phyloP scores from a whole-genome alignment of 1,140 invertebrate genomes.

The Ladona fulva region DNA sequence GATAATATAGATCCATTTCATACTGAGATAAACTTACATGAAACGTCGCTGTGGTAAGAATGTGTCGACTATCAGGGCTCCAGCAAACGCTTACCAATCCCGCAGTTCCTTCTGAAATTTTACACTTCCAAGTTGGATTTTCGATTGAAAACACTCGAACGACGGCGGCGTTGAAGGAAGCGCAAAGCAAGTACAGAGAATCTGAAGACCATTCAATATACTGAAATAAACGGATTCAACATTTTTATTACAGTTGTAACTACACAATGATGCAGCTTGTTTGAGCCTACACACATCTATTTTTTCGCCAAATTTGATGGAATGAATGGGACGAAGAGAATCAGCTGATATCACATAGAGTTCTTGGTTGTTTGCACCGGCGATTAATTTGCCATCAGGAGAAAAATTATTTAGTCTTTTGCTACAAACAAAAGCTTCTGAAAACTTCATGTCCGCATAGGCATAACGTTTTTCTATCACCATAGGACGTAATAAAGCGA shows the following conservation, averaged over 20 bases:
- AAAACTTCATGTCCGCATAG: background rate
- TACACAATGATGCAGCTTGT: background rate
- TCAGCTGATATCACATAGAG: background rate
- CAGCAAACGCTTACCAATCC: slow-evolving; percentile 34
- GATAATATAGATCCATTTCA: background rate
- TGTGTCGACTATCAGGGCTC: slow-evolving; percentile 32
- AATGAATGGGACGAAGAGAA: background rate
- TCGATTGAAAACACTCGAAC: slow-evolving; percentile 33
- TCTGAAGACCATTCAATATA: slow-evolving; percentile 35
- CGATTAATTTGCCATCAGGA: slow-evolving; percentile 32
- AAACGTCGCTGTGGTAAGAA: slow-evolving; percentile 34
- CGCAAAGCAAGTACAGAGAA: slow-evolving; percentile 34
- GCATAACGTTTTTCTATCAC: too few relatives aligned
- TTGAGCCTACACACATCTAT: background rate
- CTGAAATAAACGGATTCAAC: slow-evolving; percentile 24
- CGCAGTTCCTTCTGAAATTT: slow-evolving; percentile 33
- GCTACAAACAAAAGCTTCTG: background rate
- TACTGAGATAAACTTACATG: slow-evolving; percentile 25
- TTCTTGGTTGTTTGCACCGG: slow-evolving; percentile 30
- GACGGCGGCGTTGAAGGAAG: slow-evolving; percentile 31
- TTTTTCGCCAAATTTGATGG: background rate
- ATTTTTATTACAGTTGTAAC: background rate
- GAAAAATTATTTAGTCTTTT: slow-evolving; percentile 34
- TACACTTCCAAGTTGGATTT: slow-evolving; percentile 35
- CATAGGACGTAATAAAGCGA: too few relatives aligned